Base-by-base conservation (phyloP, 30 jellyfish, hydroid and myxozoan species). In the Pelagia noctiluca region DNA sequence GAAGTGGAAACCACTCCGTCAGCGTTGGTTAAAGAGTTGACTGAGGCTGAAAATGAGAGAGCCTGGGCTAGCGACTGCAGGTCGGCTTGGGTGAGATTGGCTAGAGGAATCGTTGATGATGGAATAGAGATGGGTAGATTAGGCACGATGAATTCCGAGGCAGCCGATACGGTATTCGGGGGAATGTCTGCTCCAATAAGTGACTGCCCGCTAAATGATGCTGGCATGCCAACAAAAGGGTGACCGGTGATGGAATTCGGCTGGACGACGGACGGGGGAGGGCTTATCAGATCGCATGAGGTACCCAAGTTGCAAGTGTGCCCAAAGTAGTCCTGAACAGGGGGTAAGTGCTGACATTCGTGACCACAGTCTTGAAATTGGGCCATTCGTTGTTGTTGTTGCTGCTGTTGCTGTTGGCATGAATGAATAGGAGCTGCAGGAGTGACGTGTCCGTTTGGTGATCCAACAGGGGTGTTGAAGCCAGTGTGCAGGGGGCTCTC, bases 61-160 rank as follows among this genome's bases (percentile, higher is more conserved):
- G 97, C 99, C 49, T 94, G 99, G 0, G 99, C 99, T 19, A 94
- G 87, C 4, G 97, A 89, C 57, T 94, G 99, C 75, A 94, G 72
- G 62, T 94, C 99, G 32, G 99, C 99, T 11, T 96, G 97, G 47
- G 99, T 94, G 10, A 93, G 91, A 38, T 83, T 93, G 30, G 99
- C 92, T 19, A 92, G 87, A 4, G 98, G 95, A 32, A 91, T 37
- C 16, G 96, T 79, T 0, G 96, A 65, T 0, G 97, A 35, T 1
- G 96, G 92, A 26, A 94, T 49, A 1, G 99, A 93, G 1, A 87
- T 89, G 1, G 99, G 95, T 22, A 88, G 66, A 42, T 82, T 88
- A 1, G 97, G 99, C 1, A 88, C 83, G 37, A 90, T 80, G 52
- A 94, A 61, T 34, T 88, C 97, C 16, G 96, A 61, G 38, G 94